phyloP scores from a whole-genome alignment of 2,113 vertebrate species.

The Rostratula benghalensis region DNA sequence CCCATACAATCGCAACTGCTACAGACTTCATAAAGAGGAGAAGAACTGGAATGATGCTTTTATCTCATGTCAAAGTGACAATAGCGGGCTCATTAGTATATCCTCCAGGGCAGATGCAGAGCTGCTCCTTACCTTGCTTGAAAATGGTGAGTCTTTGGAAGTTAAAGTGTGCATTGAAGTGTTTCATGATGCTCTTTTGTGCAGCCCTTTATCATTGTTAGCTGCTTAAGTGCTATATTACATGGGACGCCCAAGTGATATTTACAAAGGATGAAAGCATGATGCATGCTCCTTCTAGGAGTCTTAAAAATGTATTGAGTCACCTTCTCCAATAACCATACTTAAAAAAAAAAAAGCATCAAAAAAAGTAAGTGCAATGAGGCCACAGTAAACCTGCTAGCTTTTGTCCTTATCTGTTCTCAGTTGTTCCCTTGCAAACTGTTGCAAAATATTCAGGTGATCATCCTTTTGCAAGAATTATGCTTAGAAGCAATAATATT shows the following conservation, averaged over 20 bases:
- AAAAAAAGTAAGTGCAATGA: accelerated
- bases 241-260: background rate
- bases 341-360: background rate
- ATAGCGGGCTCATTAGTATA: constrained; percentile 80
- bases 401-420: background rate
- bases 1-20: constrained; percentile 87
- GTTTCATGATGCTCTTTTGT: background rate
- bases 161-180: background rate
- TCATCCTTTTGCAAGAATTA: background rate
- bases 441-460: background rate
- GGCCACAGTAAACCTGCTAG: background rate
- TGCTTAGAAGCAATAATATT: background rate
- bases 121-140: constrained; percentile 78
- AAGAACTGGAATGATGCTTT: constrained; percentile 84
- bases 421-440: background rate
- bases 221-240: background rate
- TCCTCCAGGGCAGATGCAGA: constrained; percentile 86
- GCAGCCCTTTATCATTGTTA: background rate
- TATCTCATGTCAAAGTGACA: constrained; percentile 73
- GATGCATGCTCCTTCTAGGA: background rate
- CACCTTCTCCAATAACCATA: background rate
- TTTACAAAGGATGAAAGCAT: background rate
- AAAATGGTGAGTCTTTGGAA: constrained; percentile 77
- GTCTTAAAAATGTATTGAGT: background rate
- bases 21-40: constrained; percentile 77